Base-by-base conservation (phyloP, 2,888 invertebrate species). In the Drosophila neonasuta region DNA sequence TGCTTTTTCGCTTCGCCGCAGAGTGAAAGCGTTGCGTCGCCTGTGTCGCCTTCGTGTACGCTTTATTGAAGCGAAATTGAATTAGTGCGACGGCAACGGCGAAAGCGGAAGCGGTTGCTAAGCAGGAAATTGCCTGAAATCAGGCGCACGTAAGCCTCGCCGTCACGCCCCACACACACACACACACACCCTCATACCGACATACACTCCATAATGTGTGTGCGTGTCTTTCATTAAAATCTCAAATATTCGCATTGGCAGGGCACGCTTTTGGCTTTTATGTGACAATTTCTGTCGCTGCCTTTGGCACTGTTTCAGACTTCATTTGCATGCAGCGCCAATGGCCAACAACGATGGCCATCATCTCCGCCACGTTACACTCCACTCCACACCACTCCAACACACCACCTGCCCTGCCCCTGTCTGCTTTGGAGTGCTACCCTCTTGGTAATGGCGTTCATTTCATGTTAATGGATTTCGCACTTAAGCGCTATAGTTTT, bases 71-170 rank as follows among this genome's bases (percentile, higher is more conserved):
- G 75, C 76, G 70, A 86, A 83, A 83, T 83, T 87, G 86, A 87
- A 87, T 87, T 83, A 83, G 86, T 80, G 78, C 67, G 77, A 73
- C 79, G 71, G 78, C 67, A 72, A 73, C 79, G 71, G 77, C 70
- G 62, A 79, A 86, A 84, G 62, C 88, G 86, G 88, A 86, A 86
- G 86, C 88, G 88, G 86, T 88, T 86, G 86, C 88, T 86, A 79
- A 86, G 88, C 86, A 87, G 86, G 86, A 88, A 86, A 88, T 88
- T 86, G 88, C 88, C 79, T 86, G 88, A 86, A 86, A 86, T 86
- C 88, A 86, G 87, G 87, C 87, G 83, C 87, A 83, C 77, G 76
- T 83, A 80, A 86, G 75, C 61, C 49, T 56, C 56, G 30, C 58
- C 63, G 66, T 63, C 67, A 48, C 55, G 51, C 67, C 54, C 30